A percentile compares a stretch with the other conserved stretches of the same genome.
Evolutionary conservation across 1,140 invertebrate genomes (phyloP).

Genomic region (Hycleus cichorii): DNA sequence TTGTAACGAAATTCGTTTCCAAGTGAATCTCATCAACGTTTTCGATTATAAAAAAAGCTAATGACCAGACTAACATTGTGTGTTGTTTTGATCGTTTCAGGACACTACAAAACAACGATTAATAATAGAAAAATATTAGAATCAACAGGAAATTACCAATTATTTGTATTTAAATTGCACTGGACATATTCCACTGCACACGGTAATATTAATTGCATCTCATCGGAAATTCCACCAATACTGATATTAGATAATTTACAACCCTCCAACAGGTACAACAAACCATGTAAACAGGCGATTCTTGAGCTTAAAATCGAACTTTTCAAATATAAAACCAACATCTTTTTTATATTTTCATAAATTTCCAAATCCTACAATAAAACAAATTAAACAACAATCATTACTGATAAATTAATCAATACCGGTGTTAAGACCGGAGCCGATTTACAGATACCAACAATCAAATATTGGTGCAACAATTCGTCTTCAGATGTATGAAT

Average conservation of each 20-base stretch:
- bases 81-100: conserved; percentile 55
- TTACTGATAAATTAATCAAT: conserved; percentile 12
- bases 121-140: conserved; percentile 11
- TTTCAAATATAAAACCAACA: conserved; percentile 57
- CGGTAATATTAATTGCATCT: conserved; percentile 53
- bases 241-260: conserved; percentile 50
- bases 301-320: conserved; percentile 58
- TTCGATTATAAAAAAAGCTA: conserved; percentile 64
- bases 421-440: conserved; percentile 56
- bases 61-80: conserved; percentile 56
- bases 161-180: conserved; percentile 52
- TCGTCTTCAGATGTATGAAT: conserved; percentile 61
- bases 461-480: conserved; percentile 60
- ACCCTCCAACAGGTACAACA: conserved; percentile 69
- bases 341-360: conserved; percentile 54
- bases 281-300: conserved; percentile 62
- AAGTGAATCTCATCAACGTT: conserved; percentile 43
- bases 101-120: conserved; percentile 35
- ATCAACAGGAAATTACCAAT: conserved; percentile 41
- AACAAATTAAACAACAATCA: not conserved
- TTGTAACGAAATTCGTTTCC: conserved; percentile 41
- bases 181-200: conserved; percentile 62
- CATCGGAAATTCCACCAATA: conserved; percentile 48
- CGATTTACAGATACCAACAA: conserved; percentile 62
- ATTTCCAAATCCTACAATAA: conserved; percentile 46